Evolutionary conservation across 2,888 invertebrate genomes (phyloP).

Genomic region (Hydrotaea cyrtoneurina): DNA sequence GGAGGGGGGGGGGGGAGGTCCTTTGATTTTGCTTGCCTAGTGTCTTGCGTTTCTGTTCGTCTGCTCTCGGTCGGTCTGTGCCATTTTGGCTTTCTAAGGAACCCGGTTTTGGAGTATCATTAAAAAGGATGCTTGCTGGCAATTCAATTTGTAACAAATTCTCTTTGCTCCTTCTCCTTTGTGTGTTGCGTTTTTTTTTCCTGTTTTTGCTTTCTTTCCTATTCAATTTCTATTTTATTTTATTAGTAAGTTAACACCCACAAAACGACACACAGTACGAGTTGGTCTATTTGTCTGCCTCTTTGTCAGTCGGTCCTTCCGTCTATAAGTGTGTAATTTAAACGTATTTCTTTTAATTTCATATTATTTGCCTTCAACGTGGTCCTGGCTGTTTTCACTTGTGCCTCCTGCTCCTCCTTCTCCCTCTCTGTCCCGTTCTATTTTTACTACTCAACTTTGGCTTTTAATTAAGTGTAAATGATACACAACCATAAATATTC

Average conservation of each 20-base stretch:
- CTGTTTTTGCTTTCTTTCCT: background rate
- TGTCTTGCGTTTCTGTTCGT: no score
- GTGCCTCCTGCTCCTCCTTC: background rate
- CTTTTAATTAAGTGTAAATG: slow-evolving; percentile 68
- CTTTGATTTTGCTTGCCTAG: slow-evolving; percentile 1
- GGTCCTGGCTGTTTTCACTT: slow-evolving; percentile 32
- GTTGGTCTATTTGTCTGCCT: background rate
- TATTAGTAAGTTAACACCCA: slow-evolving; percentile 62
- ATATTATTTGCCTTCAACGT: slow-evolving; percentile 39
- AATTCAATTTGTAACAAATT: slow-evolving; percentile 65
- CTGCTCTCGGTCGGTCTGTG: background rate
- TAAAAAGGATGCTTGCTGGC: slow-evolving; percentile 59
- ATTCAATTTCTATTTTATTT: slow-evolving; percentile 10
- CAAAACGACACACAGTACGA: slow-evolving; percentile 49
- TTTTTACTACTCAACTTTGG: slow-evolving; percentile 60
- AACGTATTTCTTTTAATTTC: slow-evolving; percentile 63
- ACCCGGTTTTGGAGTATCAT: slow-evolving; percentile 54
- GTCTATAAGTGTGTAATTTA: slow-evolving; percentile 54
- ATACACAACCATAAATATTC: slow-evolving; percentile 67
- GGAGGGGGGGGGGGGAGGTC: no score
- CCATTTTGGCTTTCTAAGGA: slow-evolving; percentile 6
- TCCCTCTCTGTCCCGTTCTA: background rate
- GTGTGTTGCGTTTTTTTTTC: background rate
- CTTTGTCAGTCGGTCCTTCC: background rate
- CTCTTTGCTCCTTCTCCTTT: slow-evolving; percentile 44